phyloP scores from a whole-genome alignment of 2,797 vertebrate genomes.

The Chelonia mydas region DNA sequence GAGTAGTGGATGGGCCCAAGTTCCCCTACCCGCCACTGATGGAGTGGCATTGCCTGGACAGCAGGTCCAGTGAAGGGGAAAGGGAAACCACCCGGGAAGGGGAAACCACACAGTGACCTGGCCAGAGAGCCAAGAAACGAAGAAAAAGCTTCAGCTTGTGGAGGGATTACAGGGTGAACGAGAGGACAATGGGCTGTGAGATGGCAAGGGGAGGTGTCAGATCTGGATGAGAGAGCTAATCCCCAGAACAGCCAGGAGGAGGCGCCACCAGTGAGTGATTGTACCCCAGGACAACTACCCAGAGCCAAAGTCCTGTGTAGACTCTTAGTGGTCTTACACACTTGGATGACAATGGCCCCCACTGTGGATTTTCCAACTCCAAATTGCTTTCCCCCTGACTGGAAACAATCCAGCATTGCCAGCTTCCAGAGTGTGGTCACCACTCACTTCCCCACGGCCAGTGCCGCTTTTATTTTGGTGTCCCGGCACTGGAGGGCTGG shows the following conservation, averaged over 20 bases:
- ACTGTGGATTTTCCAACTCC: background rate
- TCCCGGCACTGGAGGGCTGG: background rate
- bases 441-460: background rate
- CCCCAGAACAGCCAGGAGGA: background rate
- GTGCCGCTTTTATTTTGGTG: background rate
- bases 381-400: background rate
- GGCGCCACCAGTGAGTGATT: background rate
- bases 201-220: background rate
- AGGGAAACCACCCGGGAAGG: background rate
- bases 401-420: background rate
- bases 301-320: background rate
- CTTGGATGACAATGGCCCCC: background rate
- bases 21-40: background rate
- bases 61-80: no score
- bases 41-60: background rate
- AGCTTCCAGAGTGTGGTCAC: background rate
- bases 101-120: background rate
- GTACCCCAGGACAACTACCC: background rate
- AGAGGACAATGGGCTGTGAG: background rate
- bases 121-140: background rate
- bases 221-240: background rate
- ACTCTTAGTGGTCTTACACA: background rate
- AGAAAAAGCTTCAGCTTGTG: background rate
- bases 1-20: background rate
- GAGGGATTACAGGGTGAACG: background rate